These are phyloP conservation scores for Amiota minor DNA, from an alignment of 2,888 invertebrate genomes.

Conservation along the genomic window DNA sequence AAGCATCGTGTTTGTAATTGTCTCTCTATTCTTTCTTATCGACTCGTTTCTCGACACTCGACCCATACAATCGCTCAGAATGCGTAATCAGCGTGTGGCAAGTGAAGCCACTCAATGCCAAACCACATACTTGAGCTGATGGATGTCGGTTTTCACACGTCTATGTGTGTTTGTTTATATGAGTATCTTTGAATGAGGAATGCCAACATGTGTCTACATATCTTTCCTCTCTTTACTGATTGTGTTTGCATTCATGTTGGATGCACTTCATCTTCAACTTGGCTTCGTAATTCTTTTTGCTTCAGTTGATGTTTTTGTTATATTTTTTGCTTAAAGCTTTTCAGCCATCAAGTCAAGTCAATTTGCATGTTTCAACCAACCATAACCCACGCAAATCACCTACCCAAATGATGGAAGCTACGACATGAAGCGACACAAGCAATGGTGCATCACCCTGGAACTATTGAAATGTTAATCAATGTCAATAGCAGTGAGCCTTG, in stretches of 20 bases:
- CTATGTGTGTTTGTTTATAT: slow-evolving; percentile 9
- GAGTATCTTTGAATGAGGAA: not conserved
- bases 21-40: not conserved
- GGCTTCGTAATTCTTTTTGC: not conserved
- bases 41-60: not conserved
- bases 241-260: not conserved
- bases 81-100: slow-evolving; percentile 11
- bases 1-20: not conserved
- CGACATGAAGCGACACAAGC: not conserved
- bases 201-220: not conserved
- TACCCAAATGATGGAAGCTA: not conserved
- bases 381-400: not conserved
- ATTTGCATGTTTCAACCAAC: slow-evolving; percentile 26
- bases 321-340: slow-evolving; percentile 7
- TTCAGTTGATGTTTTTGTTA: not conserved
- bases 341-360: slow-evolving; percentile 12
- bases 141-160: not conserved
- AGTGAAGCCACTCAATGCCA: slow-evolving; percentile 28
- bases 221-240: no score
- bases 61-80: not conserved
- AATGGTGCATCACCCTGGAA: not conserved
- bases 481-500: slow-evolving; percentile 24
- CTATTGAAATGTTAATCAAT: slow-evolving; percentile 30
- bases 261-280: slow-evolving; percentile 20
- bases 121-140: slow-evolving; percentile 14